Percentiles rank a stretch among this genome's conserved stretches.
These are phyloP conservation scores for Mola mola DNA, from an alignment of 2,113 vertebrate species.

Conservation along the genomic window DNA sequence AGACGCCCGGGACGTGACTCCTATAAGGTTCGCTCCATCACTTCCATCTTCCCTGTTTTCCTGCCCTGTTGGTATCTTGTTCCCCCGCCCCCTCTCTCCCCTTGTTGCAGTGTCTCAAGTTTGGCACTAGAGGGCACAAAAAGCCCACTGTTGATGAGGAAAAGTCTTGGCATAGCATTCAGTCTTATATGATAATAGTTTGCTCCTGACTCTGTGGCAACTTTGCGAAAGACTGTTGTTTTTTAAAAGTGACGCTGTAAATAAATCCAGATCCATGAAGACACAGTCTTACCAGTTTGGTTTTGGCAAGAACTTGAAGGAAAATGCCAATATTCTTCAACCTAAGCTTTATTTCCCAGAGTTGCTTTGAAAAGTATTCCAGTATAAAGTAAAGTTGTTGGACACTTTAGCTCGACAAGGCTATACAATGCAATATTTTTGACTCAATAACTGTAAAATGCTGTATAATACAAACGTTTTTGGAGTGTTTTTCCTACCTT, in stretches of 20 bases:
- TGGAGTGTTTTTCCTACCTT: no score
- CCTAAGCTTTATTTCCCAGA: not conserved
- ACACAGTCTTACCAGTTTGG: not conserved
- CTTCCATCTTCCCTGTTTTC: slow-evolving; percentile 27
- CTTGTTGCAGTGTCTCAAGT: slow-evolving; percentile 3
- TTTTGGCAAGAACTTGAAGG: not conserved
- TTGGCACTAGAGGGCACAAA: slow-evolving; percentile 78
- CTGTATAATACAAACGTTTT: no score
- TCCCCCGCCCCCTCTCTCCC: slow-evolving; percentile 11
- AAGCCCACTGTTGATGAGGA: slow-evolving; percentile 25
- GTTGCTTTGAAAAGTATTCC: not conserved
- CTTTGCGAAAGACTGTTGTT: no score
- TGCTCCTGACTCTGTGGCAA: not conserved
- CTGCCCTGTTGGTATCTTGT: slow-evolving; percentile 19
- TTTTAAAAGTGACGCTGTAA: not conserved
- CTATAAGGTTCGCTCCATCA: slow-evolving; percentile 70
- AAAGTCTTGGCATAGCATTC: no score
- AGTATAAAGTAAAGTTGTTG: no score
- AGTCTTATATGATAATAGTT: no score
- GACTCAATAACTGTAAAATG: no score
- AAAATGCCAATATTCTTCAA: not conserved
- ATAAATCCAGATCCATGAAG: not conserved
- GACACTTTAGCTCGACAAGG: no score
- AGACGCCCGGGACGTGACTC: slow-evolving; percentile 90
- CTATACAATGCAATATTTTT: no score